Evolutionary conservation across 2,888 invertebrate genomes (phyloP), one percentile per base, ranked within the genome.

Genomic region (Philereme transversata): DNA sequence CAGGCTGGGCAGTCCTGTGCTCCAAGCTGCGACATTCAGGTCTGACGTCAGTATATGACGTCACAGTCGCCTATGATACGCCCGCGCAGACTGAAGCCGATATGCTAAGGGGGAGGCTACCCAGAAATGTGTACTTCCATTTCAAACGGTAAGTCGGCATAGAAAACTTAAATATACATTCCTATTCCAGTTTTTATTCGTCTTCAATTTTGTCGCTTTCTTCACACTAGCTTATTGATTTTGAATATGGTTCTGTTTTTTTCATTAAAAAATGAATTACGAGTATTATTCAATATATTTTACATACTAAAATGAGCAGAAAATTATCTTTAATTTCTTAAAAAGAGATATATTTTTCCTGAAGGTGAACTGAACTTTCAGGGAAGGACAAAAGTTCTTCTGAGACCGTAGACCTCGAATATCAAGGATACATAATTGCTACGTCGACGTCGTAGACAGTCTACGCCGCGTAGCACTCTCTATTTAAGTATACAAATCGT

Each of bases 31-130:
- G 91, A 64, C 94, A 91, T 61, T 87, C 94, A 7, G 94, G 94
- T 34, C 84, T 97, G 54, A 94, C 95, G 64, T 95, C 96, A 0
- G 93, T 98, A n/a, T 97, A 97, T 82, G 97, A 98, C 82, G 93
- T 97, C 67, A 97, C 97, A 0, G 93, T 98, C n/a, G 96, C 95
- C 0, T 98, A 97, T 84, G 97, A 97, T 5, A 94, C 94, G 67
- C 93, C 93, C 9, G 96, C 97, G 0, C 96, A 97, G 82, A 95
- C 94, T 33, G 97, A 98, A 83, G 80, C 93, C 33, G 95, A 96
- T 74, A 85, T 97, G 50, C 75, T 96, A 5, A 87, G 87, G 11
- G 97, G 97, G 6, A 92, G 92, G 58, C 93, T 96, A 75, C 97
- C 97, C 0, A 93, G 93, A 65, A 94, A 96, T 77, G 95, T 97